Evolutionary conservation across 2,888 invertebrate genomes (phyloP), one percentile per base, ranked within the genome.

Genomic region (Heteromurus nitidus): DNA sequence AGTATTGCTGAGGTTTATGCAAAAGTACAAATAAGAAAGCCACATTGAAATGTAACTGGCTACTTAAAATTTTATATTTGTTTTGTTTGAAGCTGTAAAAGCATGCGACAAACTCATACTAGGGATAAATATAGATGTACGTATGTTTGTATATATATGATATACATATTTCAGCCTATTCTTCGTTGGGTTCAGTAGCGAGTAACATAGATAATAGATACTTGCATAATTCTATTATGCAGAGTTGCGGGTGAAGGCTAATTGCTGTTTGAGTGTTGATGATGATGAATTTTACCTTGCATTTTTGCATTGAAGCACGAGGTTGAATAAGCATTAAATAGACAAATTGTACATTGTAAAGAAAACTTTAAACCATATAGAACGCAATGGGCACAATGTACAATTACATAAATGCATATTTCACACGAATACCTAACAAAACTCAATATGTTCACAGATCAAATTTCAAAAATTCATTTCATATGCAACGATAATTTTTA

Each of bases 231-330:
- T 69, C 36, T 58, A 55, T 65, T 74, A 74, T 64, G 36, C 55
- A 55, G 65, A 30, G 31, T 74, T 60, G 64, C 67, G 67, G 75
- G 75, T 79, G 79, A 79, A 79, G 79, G 79, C 72, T 79, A 79
- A 79, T 79, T 70, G 67, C 73, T 67, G 60, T 64, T 64, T 64
- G 67, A 67, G 72, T 65, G 58, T 26, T 72, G 58, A 65, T 80
- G 68, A 47, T 73, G 73, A 80, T 80, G 72, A 72, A 58, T 80
- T 80, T 80, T 80, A 60, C 80, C 80, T 80, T 80, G 80, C 73
- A 64, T 67, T 80, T 73, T 80, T 80, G 36, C 80, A 80, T 80
- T 80, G 80, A 72, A 22, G 24, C 62, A 73, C 72, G 80, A 80
- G 80, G 80, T 67, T 80, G 68, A 55, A 47, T 36, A 69, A 24